These are phyloP conservation scores for Oeneis ivallda DNA, from an alignment of 2,888 invertebrate species.

Conservation along the genomic window DNA sequence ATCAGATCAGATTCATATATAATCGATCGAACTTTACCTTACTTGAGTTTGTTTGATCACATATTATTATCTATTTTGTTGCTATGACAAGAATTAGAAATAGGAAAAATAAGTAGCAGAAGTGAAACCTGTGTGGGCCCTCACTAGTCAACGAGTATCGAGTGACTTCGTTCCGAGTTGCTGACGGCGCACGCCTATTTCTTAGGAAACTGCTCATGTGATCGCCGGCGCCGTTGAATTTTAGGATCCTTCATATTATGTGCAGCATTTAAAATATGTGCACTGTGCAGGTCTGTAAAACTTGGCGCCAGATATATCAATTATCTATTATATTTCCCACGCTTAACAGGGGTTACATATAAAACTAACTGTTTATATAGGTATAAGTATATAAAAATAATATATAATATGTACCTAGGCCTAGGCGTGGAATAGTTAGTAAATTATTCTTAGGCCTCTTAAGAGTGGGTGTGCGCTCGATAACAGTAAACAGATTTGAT, in stretches of 20 bases:
- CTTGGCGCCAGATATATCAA: conserved; percentile 5
- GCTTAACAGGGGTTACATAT: neutral
- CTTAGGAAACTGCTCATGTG: conserved; percentile 64
- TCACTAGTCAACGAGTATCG: conserved; percentile 59
- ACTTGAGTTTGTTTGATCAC: no score
- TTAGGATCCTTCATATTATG: conserved; percentile 30
- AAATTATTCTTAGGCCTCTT: no score
- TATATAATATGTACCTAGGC: no score
- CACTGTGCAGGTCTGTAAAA: neutral
- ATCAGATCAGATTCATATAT: no score
- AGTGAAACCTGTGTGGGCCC: conserved; percentile 60
- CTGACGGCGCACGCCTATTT: conserved; percentile 64
- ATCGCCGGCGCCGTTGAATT: conserved; percentile 59
- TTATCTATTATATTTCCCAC: neutral
- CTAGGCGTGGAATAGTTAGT: no score
- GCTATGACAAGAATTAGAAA: conserved; percentile 8
- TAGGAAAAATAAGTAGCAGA: conserved; percentile 44
- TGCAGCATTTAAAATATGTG: neutral
- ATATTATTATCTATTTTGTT: neutral
- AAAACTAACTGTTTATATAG: no score
- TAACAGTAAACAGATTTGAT: no score
- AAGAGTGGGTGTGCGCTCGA: no score
- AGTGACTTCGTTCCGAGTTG: conserved; percentile 57
- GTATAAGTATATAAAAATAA: no score
- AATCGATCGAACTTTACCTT: no score